These are phyloP conservation scores for Cyphomyrmex costatus DNA, from an alignment of 1,140 invertebrate species.

Conservation along the genomic window DNA sequence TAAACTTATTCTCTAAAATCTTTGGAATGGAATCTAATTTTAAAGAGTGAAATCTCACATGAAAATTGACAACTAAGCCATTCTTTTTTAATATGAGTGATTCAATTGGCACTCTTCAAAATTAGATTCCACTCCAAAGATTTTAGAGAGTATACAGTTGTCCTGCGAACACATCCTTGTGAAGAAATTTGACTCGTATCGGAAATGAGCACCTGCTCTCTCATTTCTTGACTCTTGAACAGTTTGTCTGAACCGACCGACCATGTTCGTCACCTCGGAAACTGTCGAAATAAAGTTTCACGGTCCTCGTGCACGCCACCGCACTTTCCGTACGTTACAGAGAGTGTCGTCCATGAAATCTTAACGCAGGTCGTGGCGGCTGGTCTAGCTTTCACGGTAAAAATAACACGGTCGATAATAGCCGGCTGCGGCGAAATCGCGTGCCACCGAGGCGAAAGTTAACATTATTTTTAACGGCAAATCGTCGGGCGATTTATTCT, in stretches of 20 bases:
- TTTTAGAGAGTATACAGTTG: not conserved
- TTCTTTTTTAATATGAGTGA: too few species aligned
- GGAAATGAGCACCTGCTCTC: not conserved
- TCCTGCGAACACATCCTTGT: not conserved
- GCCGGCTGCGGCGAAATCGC: constrained; percentile 55
- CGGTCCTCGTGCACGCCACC: not conserved
- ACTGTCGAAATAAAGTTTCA: constrained; percentile 43
- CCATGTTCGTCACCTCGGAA: constrained; percentile 5
- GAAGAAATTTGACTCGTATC: constrained; percentile 13
- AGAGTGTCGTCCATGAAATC: constrained; percentile 57
- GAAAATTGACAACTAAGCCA: too few species aligned
- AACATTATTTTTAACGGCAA: constrained; percentile 63
- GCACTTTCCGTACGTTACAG: not conserved
- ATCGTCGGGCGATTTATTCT: constrained; percentile 47
- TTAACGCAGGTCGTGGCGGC: constrained; percentile 40
- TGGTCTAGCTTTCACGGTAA: constrained; percentile 50
- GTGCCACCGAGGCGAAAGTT: constrained; percentile 50
- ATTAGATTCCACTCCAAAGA: too few species aligned
- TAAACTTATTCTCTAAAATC: not conserved
- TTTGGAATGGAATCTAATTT: too few species aligned
- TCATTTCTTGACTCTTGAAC: not conserved
- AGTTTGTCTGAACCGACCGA: constrained; percentile 19
- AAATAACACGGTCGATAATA: constrained; percentile 62
- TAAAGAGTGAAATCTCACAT: too few species aligned
- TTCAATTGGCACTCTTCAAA: too few species aligned